Percentiles rank a stretch among this genome's conserved stretches.
Conservation (phyloP, 2,888 invertebrate genomes). For the Pegoplata infirma region DNA sequence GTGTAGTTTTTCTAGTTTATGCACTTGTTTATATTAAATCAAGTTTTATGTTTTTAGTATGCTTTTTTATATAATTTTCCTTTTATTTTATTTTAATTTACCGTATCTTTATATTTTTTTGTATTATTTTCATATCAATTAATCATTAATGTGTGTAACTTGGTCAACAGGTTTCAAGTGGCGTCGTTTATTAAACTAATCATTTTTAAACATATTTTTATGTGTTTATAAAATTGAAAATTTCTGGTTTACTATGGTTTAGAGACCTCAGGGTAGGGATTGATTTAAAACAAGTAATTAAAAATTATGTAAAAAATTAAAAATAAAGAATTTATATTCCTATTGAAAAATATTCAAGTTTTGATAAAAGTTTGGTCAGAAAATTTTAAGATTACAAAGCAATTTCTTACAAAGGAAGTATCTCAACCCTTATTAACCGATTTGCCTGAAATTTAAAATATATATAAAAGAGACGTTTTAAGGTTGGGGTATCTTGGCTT, state of each 20-base stretch:
- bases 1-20: background rate
- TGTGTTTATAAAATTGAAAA: background rate
- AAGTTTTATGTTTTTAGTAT: background rate
- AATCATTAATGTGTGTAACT: constrained; percentile 46
- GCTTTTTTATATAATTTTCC: background rate
- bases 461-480: no score
- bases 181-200: background rate
- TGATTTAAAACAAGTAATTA: background rate
- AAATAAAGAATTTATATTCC: no score
- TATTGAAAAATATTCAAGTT: no score
- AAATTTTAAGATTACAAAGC: no score
- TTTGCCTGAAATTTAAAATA: no score
- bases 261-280: background rate
- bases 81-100: constrained; percentile 14
- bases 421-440: no score
- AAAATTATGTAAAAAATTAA: no score
- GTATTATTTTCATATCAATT: constrained; percentile 19
- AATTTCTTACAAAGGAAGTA: no score
- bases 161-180: constrained; percentile 54
- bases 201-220: background rate
- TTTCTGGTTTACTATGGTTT: background rate
- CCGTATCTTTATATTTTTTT: background rate
- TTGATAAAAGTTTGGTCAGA: no score
- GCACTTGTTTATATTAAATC: constrained; percentile 4
- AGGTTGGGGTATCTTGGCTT: no score